phyloP scores from a whole-genome alignment of 2,113 vertebrate species.

The Numida meleagris region DNA sequence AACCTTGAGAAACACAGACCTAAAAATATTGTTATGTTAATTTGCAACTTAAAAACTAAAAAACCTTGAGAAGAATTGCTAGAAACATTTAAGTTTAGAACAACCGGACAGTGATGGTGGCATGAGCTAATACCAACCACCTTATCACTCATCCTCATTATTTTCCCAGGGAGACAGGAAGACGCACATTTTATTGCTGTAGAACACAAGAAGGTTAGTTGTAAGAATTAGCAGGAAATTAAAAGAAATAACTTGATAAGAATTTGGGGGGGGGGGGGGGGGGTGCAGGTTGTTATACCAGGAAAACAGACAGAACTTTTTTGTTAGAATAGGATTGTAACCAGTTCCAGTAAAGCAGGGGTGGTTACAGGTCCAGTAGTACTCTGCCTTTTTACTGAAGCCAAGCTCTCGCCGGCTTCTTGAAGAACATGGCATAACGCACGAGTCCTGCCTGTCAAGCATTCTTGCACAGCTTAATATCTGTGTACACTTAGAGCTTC shows the following conservation, averaged over 20 bases:
- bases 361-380: neutral
- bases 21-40: neutral
- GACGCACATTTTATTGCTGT: neutral
- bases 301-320: neutral
- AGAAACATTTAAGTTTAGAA: neutral
- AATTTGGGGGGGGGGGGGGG: neutral
- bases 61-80: neutral
- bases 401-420: neutral
- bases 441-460: neutral
- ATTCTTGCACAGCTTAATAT: neutral
- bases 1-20: neutral
- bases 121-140: neutral
- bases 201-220: neutral
- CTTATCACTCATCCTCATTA: neutral
- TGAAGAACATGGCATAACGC: neutral
- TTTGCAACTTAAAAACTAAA: neutral
- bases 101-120: neutral
- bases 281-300: neutral
- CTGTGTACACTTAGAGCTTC: neutral
- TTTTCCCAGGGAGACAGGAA: neutral
- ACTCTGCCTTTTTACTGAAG: neutral
- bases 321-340: neutral
- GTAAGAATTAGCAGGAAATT: neutral
- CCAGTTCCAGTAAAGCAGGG: neutral
- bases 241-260: neutral